Conservation (phyloP, 2,888 invertebrate genomes). For the Prenolepis imparis region DNA sequence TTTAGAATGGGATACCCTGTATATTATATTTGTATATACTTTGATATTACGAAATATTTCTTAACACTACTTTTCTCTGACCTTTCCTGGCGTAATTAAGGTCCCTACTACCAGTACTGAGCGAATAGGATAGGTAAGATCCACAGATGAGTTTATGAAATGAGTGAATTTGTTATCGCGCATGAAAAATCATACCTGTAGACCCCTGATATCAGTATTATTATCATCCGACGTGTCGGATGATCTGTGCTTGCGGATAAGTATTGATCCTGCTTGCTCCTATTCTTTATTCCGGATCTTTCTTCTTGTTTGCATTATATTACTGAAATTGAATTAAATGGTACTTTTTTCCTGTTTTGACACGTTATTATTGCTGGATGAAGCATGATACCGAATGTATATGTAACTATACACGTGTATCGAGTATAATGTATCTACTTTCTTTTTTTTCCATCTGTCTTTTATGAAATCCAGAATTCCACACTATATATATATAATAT, state of each 20-base stretch:
- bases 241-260: constrained; percentile 27
- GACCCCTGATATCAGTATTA: background rate
- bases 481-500: too few relatives aligned
- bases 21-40: too few relatives aligned
- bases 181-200: constrained; percentile 43
- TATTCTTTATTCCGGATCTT: background rate
- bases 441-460: background rate
- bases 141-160: constrained; percentile 21
- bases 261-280: constrained; percentile 22
- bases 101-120: constrained; percentile 94
- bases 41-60: constrained; percentile 34
- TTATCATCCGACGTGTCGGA: background rate
- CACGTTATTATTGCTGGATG: background rate
- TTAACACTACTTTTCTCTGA: constrained; percentile 82
- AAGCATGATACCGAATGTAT: constrained; percentile 21
- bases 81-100: constrained; percentile 85
- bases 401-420: background rate
- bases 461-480: background rate
- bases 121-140: constrained; percentile 89
- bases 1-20: too few relatives aligned
- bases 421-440: background rate
- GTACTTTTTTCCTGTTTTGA: background rate
- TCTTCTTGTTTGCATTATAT: background rate
- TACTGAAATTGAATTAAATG: background rate
- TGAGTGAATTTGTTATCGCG: constrained; percentile 37